Evolutionary conservation across 2,888 invertebrate genomes (phyloP).

Genomic region (Sphaeridia pumilis): DNA sequence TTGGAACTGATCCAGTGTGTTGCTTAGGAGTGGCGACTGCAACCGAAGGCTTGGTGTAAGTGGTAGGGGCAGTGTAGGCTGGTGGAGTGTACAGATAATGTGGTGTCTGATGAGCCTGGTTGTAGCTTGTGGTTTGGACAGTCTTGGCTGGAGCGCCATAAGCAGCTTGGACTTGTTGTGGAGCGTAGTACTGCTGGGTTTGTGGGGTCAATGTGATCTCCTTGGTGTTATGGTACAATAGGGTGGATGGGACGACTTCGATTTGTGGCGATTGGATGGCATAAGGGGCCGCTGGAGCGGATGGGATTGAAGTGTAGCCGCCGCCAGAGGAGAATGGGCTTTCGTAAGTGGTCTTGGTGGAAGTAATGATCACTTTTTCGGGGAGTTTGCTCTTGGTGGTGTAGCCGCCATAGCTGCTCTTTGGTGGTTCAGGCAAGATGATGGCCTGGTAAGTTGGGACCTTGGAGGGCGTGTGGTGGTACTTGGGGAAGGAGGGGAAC

Average conservation of each 20-base stretch:
- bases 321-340: too few species aligned
- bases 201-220: conserved; percentile 15
- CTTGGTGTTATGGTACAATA: conserved; percentile 28
- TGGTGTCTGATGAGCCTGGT: background rate
- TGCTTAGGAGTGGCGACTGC: background rate
- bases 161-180: background rate
- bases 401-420: background rate
- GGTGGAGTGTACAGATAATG: background rate
- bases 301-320: background rate
- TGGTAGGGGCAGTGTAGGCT: background rate
- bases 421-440: background rate
- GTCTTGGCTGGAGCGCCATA: background rate
- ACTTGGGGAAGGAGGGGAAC: conserved; percentile 22
- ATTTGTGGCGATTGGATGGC: conserved; percentile 14
- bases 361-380: conserved; percentile 3
- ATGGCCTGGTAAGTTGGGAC: conserved; percentile 8
- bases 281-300: too few species aligned
- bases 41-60: background rate
- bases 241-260: conserved; percentile 30
- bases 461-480: conserved; percentile 11
- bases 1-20: conserved; percentile 10
- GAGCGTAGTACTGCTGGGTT: background rate
- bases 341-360: background rate
- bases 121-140: too few species aligned
- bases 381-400: background rate